phyloP scores from a whole-genome alignment of 2,113 vertebrate genomes.

The Aptenodytes patagonicus region DNA sequence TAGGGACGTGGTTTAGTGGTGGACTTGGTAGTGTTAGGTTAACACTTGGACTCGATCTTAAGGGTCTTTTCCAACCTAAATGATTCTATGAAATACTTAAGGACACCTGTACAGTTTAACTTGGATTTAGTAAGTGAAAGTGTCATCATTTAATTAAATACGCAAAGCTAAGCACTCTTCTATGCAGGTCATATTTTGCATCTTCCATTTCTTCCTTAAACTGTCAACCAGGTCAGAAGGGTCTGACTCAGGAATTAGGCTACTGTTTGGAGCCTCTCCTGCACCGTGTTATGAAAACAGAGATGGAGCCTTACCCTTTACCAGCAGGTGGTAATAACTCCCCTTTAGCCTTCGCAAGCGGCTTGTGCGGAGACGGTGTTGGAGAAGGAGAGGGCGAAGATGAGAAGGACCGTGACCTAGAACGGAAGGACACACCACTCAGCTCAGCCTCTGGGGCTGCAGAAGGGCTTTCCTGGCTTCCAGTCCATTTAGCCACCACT shows the following conservation, averaged over 20 bases:
- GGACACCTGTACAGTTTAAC: not conserved
- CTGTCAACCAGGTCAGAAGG: not conserved
- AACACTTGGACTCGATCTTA: not conserved
- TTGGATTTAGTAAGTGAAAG: not conserved
- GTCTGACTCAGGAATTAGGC: not conserved
- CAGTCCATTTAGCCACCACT: not conserved
- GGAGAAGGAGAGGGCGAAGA: constrained; percentile 88
- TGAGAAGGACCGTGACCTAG: constrained; percentile 91
- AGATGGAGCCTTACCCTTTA: constrained; percentile 81
- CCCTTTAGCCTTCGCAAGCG: constrained; percentile 81
- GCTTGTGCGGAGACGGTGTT: constrained; percentile 83
- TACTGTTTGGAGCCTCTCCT: not conserved
- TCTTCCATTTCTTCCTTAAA: not conserved
- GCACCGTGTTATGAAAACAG: rapidly evolving
- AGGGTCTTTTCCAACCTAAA: not conserved
- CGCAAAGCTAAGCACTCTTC: not conserved
- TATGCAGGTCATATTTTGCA: not conserved
- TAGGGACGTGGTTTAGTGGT: not conserved
- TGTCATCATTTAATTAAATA: not conserved
- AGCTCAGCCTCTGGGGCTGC: not conserved
- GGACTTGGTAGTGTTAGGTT: not conserved
- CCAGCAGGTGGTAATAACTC: constrained; percentile 74
- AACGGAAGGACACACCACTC: not conserved
- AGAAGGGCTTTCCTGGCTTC: not conserved
- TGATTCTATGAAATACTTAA: not conserved